Percentiles rank a stretch among this genome's conserved stretches.
phyloP scores from a whole-genome alignment of 1,140 invertebrate genomes.

The Ceratitis capitata region DNA sequence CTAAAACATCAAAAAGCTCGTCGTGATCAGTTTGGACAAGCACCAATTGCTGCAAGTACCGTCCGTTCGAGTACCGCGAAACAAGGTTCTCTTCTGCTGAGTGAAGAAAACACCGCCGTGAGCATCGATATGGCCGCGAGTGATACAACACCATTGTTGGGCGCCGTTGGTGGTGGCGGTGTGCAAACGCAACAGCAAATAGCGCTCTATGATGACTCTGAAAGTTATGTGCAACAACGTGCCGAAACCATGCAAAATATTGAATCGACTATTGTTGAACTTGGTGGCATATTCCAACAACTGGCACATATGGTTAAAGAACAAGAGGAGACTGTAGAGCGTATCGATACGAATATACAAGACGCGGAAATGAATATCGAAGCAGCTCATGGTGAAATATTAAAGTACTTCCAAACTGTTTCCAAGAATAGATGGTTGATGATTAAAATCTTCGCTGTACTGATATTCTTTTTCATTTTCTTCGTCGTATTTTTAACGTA shows the following conservation, averaged over 20 bases:
- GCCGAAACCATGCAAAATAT: slow-evolving; percentile 99
- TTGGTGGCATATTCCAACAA: slow-evolving; percentile 98
- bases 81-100: slow-evolving; percentile 65
- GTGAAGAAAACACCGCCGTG: slow-evolving; percentile 78
- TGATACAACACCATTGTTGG: slow-evolving; percentile 58
- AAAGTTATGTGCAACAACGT: slow-evolving; percentile 89
- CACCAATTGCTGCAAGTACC: slow-evolving; percentile 71
- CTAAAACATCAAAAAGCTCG: slow-evolving; percentile 94
- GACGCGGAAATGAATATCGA: slow-evolving; percentile 96
- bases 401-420: slow-evolving; percentile 98
- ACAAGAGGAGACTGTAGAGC: slow-evolving; percentile 98
- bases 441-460: slow-evolving; percentile 98
- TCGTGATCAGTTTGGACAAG: slow-evolving; percentile 93
- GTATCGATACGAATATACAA: slow-evolving; percentile 97
- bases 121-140: slow-evolving; percentile 76
- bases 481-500: slow-evolving; percentile 96
- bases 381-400: slow-evolving; percentile 94
- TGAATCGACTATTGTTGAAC: slow-evolving; percentile 97
- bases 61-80: slow-evolving; percentile 79
- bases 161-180: slow-evolving; percentile 42
- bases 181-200: slow-evolving; percentile 70
- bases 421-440: slow-evolving; percentile 98
- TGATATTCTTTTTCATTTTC: slow-evolving; percentile 99
- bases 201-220: slow-evolving; percentile 84
- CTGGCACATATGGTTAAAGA: slow-evolving; percentile 99